Evolutionary conservation across 2,113 vertebrate species (phyloP).

Genomic region (Apistogramma diplotaenia): DNA sequence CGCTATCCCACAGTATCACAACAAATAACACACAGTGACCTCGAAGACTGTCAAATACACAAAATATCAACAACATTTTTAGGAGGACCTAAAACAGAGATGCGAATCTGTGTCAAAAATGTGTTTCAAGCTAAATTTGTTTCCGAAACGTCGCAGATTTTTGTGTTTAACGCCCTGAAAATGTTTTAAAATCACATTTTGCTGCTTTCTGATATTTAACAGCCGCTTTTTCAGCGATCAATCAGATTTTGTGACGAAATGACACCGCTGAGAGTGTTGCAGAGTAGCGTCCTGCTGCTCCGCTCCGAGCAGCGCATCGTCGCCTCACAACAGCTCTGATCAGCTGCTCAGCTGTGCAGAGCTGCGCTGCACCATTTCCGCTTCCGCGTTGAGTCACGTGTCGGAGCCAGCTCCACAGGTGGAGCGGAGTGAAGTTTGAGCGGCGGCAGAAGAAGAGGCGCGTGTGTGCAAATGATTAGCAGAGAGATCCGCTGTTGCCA

Average conservation of each 20-base stretch:
- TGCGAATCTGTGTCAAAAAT: not conserved
- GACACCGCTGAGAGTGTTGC: too few species aligned
- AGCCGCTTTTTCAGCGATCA: too few species aligned
- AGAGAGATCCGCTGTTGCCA: not conserved
- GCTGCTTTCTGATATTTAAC: not conserved
- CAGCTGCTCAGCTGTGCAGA: constrained; percentile 64
- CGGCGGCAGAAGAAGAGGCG: not conserved
- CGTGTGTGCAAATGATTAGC: not conserved
- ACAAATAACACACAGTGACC: too few species aligned
- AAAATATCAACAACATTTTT: not conserved
- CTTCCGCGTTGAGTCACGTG: constrained; percentile 73
- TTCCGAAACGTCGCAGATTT: too few species aligned
- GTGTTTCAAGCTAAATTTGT: too few species aligned
- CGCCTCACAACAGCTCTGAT: constrained; percentile 5
- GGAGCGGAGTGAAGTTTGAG: constrained; percentile 22
- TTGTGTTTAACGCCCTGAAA: not conserved
- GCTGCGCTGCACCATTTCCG: constrained; percentile 53
- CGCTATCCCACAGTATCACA: too few species aligned
- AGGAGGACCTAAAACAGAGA: not conserved
- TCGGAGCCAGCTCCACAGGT: constrained; percentile 55
- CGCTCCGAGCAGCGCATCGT: not conserved
- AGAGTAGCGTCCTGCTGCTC: too few species aligned
- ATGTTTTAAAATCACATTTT: too few species aligned
- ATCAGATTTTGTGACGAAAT: too few species aligned
- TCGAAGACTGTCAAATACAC: not conserved